Evolutionary conservation across 2,797 vertebrate species (phyloP).

Genomic region (Galaxias olidus): DNA sequence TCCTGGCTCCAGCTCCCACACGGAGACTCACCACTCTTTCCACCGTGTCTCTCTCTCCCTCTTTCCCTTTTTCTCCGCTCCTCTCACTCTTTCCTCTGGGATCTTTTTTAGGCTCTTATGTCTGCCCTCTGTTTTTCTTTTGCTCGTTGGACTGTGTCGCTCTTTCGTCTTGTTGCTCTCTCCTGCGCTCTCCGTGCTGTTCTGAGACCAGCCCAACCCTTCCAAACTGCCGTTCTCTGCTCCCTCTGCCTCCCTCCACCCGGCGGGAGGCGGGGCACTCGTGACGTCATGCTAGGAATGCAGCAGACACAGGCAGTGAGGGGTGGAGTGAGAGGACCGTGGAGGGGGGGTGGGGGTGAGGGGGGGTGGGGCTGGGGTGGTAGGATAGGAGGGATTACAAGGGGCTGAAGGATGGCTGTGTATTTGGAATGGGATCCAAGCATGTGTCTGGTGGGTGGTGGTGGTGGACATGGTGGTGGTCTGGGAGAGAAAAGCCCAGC

Average conservation of each 20-base stretch:
- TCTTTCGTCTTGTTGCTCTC: conserved; percentile 46
- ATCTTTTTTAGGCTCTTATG: neutral
- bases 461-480: neutral
- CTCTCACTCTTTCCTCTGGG: conserved; percentile 20
- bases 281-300: conserved; percentile 83
- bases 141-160: conserved; percentile 24
- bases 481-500: neutral
- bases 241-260: conserved; percentile 63
- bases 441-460: neutral
- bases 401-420: neutral
- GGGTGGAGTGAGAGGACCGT: conserved; percentile 50
- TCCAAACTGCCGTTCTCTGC: conserved; percentile 43
- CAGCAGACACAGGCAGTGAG: conserved; percentile 64
- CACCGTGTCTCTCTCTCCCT: conserved; percentile 11
- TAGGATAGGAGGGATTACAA: neutral
- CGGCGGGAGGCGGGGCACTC: conserved; percentile 67
- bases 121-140: conserved; percentile 13
- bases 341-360: neutral
- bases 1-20: conserved; percentile 27
- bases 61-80: conserved; percentile 20
- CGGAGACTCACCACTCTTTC: conserved; percentile 12
- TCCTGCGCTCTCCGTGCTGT: conserved; percentile 31
- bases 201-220: conserved; percentile 43
- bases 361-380: neutral
- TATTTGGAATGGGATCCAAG: conserved; percentile 12